These are phyloP conservation scores for Drosophila neoperkinsi DNA, from an alignment of 2,888 invertebrate species.

Conservation along the genomic window DNA sequence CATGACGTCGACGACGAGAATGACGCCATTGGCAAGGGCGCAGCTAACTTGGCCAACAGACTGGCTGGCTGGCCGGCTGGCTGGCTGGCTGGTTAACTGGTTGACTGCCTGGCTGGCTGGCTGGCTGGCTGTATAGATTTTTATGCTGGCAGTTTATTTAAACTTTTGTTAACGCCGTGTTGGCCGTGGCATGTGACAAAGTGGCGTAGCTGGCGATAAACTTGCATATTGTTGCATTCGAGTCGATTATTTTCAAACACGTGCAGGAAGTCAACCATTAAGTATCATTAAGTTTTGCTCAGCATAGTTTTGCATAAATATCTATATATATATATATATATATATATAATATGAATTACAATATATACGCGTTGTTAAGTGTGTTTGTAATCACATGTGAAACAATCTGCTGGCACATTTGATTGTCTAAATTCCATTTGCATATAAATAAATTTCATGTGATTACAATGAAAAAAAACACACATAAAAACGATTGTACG, in stretches of 20 bases:
- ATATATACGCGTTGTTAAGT: constrained; percentile 31
- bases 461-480: constrained; percentile 2
- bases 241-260: constrained; percentile 17
- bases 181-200: constrained; percentile 78
- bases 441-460: constrained; percentile 75
- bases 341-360: constrained; percentile 33
- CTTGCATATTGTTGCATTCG: constrained; percentile 28
- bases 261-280: constrained; percentile 67
- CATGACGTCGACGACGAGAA: constrained; percentile 20
- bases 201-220: constrained; percentile 70
- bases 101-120: constrained; percentile 11
- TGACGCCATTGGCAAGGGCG: constrained; percentile 46
- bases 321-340: constrained; percentile 22
- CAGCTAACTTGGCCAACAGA: constrained; percentile 31
- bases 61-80: constrained; percentile 12
- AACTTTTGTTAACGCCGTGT: constrained; percentile 58
- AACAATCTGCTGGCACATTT: constrained; percentile 60
- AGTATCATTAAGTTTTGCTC: constrained; percentile 59
- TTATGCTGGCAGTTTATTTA: constrained; percentile 61
- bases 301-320: constrained; percentile 62
- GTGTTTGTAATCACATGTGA: constrained; percentile 72
- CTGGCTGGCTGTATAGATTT: constrained; percentile 49
- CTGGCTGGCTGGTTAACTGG: constrained; percentile 17
- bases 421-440: constrained; percentile 72
- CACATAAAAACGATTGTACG: constrained; percentile 15